phyloP scores from a whole-genome alignment of 2,888 invertebrate genomes.

The Hydriomena furcata region DNA sequence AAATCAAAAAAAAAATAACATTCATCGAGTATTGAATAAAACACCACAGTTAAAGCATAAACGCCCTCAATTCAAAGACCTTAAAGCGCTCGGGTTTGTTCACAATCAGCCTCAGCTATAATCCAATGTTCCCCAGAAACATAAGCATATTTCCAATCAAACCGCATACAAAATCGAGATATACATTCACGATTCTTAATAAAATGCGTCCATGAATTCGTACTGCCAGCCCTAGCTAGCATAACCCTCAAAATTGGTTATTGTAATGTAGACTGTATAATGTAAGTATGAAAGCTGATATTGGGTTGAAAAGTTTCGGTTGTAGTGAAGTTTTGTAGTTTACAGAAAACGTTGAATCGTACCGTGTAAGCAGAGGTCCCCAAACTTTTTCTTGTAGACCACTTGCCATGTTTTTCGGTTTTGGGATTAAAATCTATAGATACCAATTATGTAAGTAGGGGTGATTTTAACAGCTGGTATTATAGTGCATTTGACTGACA shows the following conservation, averaged over 20 bases:
- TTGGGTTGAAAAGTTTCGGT: not conserved
- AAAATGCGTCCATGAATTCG: conserved; percentile 75
- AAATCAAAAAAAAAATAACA: too few species aligned
- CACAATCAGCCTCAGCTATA: conserved; percentile 67
- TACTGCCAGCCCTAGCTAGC: conserved; percentile 26
- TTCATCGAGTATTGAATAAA: conserved; percentile 5
- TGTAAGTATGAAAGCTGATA: conserved; percentile 6
- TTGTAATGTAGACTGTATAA: conserved; percentile 25
- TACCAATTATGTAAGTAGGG: too few species aligned
- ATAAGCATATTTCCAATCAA: conserved; percentile 80
- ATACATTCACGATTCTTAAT: conserved; percentile 71
- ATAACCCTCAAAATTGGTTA: conserved; percentile 15
- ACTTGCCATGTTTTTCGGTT: too few species aligned
- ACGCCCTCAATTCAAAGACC: not conserved
- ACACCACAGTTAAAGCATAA: not conserved
- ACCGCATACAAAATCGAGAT: conserved; percentile 65
- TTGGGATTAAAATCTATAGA: too few species aligned
- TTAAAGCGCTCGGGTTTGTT: conserved; percentile 27
- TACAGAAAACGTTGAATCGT: conserved; percentile 54
- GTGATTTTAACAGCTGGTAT: too few species aligned
- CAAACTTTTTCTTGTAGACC: too few species aligned
- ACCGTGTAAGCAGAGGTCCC: too few species aligned
- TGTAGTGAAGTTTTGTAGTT: conserved; percentile 36
- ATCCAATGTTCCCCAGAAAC: conserved; percentile 63
- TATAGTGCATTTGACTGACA: too few species aligned